Evolutionary conservation across 2,113 vertebrate genomes (phyloP).

Genomic region (Rhinopithecus roxellana): DNA sequence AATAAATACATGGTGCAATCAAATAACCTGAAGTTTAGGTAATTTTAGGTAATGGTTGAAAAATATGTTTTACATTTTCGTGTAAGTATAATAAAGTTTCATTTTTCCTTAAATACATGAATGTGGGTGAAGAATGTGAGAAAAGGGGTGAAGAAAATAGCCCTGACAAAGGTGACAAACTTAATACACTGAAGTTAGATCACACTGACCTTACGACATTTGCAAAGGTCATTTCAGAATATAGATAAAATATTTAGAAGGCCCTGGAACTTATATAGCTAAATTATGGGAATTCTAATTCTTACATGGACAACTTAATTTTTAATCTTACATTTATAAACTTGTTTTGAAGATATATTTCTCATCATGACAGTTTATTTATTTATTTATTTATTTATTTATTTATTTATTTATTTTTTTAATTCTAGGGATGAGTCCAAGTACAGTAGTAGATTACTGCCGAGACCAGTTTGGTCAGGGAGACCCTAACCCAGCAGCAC

Average conservation of each 20-base stretch:
- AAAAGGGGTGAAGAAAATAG: neutral
- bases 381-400: too few species aligned
- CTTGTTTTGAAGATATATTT: neutral
- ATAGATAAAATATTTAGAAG: neutral
- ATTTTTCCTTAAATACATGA: neutral
- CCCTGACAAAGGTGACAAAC: neutral
- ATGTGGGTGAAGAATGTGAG: neutral
- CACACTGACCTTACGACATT: neutral
- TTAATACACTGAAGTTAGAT: neutral
- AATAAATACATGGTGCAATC: neutral
- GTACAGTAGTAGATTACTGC: neutral
- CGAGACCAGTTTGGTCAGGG: too few species aligned
- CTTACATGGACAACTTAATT: neutral
- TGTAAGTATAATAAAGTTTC: neutral
- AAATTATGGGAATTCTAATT: neutral
- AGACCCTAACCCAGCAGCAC: too few species aligned
- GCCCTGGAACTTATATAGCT: neutral
- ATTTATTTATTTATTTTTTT: neutral
- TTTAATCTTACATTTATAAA: neutral
- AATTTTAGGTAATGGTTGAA: neutral
- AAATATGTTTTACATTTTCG: neutral
- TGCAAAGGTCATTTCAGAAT: neutral
- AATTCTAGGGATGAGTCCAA: neutral
- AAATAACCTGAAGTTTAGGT: neutral
- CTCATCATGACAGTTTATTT: too few species aligned